Percentiles rank a stretch among this genome's conserved stretches.
phyloP scores from a whole-genome alignment of 2,797 vertebrate species.

The Neomorphus geoffroyi region DNA sequence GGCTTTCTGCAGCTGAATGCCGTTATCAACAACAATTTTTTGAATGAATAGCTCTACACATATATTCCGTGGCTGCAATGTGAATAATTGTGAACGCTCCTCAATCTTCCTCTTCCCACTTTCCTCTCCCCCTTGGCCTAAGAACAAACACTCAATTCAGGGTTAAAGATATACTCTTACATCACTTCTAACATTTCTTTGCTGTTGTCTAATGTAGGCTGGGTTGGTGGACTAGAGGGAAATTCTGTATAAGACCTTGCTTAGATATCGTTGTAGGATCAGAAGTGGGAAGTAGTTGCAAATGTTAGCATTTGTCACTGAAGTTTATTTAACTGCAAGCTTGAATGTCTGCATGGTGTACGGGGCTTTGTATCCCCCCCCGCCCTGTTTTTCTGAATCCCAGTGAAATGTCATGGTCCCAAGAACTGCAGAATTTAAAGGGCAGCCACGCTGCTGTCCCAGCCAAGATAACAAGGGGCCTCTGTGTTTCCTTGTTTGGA shows the following conservation, averaged over 20 bases:
- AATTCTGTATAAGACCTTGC: not conserved
- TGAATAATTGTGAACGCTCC: not conserved
- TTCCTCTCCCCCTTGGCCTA: not conserved
- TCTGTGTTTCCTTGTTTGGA: constrained; percentile 6
- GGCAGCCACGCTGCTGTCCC: not conserved
- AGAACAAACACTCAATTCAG: constrained; percentile 17
- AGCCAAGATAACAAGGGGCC: not conserved
- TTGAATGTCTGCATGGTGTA: not conserved
- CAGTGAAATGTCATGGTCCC: not conserved
- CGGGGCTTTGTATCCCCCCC: not conserved
- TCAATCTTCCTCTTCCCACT: not conserved
- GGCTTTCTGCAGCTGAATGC: constrained; percentile 17
- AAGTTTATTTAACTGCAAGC: constrained; percentile 3
- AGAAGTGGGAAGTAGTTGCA: constrained; percentile 20
- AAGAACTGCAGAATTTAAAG: not conserved
- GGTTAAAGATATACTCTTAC: constrained; percentile 20
- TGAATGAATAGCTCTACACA: not conserved
- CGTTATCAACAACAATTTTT: not conserved
- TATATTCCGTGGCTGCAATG: not conserved
- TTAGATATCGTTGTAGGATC: not conserved
- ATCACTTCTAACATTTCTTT: constrained; percentile 35
- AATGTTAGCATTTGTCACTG: not conserved
- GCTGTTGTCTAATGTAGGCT: constrained; percentile 1
- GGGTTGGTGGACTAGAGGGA: not conserved
- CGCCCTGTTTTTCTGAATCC: not conserved